Evolutionary conservation across 2,888 invertebrate species (phyloP), one percentile per base, ranked within the genome.

Genomic region (Electrophaes corylata): DNA sequence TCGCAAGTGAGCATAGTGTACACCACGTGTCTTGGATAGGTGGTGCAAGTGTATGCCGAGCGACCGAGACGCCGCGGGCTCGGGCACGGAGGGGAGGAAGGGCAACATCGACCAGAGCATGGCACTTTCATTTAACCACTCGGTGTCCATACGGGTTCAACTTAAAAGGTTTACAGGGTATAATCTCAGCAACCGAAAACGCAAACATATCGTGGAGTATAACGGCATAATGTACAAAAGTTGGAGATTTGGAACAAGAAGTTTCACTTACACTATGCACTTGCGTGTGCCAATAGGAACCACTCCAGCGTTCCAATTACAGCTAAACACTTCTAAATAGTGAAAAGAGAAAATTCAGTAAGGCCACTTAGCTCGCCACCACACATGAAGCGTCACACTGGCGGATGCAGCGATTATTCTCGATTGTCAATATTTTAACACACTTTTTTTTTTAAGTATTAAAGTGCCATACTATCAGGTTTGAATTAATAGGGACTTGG

Each of bases 161-260:
- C 78, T 81, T 50, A 59, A 83, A 84, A 84, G 86, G 88, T 84
- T 79, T 79, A 78, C 79, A 79, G 84, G 83, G 81, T 75, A 60
- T 44, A 69, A 62, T 83, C 73, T 87, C 83, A 87, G 78, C 86
- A 86, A 88, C 86, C 85, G 86, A 88, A 88, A 88, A 87, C 90
- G 88, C 90, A 88, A 87, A 86, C 86, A 83, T 79, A 76, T 86
- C 89, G 84, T 86, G 84, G 74, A 82, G 76, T 82, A 75, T 84
- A 81, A 86, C 89, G 86, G 88, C 86, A 86, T 84, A 87, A 86
- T 84, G 87, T 85, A 86, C 88, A 87, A 83, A 84, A 86, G 85
- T 87, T 88, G 91, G 92, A 92, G 92, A 92, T 92, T 92, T 92
- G 92, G 92, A 92, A 92, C 92, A 92, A 91, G 92, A 92, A 92